Evolutionary conservation across 2,797 vertebrate genomes (phyloP), one percentile per base, ranked within the genome.

Genomic region (Sciurus vulgaris): DNA sequence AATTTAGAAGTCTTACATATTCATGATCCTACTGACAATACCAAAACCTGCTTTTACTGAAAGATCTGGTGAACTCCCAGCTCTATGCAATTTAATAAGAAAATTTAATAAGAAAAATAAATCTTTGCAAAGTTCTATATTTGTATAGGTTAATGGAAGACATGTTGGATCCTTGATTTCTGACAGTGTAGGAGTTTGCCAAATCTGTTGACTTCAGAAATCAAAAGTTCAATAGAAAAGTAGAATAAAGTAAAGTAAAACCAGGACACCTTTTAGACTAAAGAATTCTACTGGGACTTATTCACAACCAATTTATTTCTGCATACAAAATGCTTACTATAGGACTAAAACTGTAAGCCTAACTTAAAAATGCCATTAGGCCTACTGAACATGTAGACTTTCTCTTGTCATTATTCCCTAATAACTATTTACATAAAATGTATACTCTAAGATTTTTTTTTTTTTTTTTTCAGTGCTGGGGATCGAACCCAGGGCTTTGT

Each of bases 151-250:
- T 63, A 49, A 1, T 54, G n/a, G 22, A 86, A 86, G 61, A 92
- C 47, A 70, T 33, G 8, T 3, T 41, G 49, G 54, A 51, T 51
- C 82, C 69, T 28, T 67, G 24, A 38, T 74, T 93, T 86, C 49
- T 86, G 82, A 59, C 67, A 10, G 22, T n/a, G 11, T 33, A 95
- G n/a, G n/a, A 90, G 44, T 74, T 12, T 90, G 18, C 17, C 41
- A 92, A 77, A 63, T 38, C 56, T 90, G 44, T 35, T 59, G 26
- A 67, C 63, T 94, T 92, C n/a, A 89, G 78, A 94, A 94, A 96
- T 77, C 49, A 77, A 13, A 83, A 95, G 38, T 30, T 63, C 67
- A 76, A 56, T 72, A 33, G 92, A 67, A 63, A 70, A 47, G 28
- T 94, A 30, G 86, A 61, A 70, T 20, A 38, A 49, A 96, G 82